A percentile compares a stretch with the other conserved stretches of the same genome.
phyloP scores from a whole-genome alignment of 2,113 vertebrate species.

The Psilopsiagon aurifrons region DNA sequence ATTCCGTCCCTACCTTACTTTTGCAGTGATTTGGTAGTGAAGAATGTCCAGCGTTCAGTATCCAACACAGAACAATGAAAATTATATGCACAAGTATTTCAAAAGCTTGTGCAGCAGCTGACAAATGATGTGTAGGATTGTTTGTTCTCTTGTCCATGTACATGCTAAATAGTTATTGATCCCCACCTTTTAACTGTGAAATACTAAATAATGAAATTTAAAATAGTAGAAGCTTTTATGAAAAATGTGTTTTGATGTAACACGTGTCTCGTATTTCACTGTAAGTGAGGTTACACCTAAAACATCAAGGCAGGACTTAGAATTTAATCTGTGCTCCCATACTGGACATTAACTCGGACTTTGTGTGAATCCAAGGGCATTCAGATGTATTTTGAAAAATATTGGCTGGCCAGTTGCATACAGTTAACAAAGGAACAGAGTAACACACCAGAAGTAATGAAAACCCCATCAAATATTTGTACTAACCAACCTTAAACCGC shows the following conservation, averaged over 20 bases:
- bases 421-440: neutral
- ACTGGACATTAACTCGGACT: neutral
- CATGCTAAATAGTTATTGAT: neutral
- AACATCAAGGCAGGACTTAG: neutral
- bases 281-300: neutral
- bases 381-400: neutral
- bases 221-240: neutral
- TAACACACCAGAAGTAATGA: neutral
- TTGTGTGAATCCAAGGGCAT: neutral
- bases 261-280: neutral
- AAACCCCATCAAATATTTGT: neutral
- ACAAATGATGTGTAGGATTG: constrained; percentile 5
- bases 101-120: constrained; percentile 47
- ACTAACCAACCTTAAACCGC: neutral
- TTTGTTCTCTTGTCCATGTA: neutral
- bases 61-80: neutral
- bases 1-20: neutral
- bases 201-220: constrained; percentile 1
- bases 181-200: neutral
- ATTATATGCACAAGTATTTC: neutral
- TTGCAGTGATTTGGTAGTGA: neutral
- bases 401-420: neutral
- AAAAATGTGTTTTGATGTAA: neutral
- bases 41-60: neutral
- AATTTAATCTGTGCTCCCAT: neutral